Conservation (phyloP, 2,888 invertebrate genomes). For the Augiades crinisus region DNA sequence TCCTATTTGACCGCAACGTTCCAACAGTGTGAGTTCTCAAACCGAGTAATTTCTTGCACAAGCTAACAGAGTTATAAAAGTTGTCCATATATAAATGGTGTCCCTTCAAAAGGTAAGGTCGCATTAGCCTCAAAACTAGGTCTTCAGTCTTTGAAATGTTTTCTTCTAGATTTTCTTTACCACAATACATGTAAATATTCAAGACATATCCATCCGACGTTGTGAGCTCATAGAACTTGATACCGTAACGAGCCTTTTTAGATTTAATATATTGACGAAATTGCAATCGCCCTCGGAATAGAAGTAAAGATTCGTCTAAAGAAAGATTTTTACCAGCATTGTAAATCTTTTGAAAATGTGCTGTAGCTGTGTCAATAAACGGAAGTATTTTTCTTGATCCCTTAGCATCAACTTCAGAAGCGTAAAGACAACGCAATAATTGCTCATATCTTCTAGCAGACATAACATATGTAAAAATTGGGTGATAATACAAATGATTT, state of each 20-base stretch:
- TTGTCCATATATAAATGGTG: slow-evolving; percentile 41
- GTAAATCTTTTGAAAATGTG: slow-evolving; percentile 34
- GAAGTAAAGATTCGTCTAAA: slow-evolving; percentile 36
- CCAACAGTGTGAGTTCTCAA: slow-evolving; percentile 35
- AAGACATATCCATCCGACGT: slow-evolving; percentile 40
- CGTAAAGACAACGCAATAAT: slow-evolving; percentile 35
- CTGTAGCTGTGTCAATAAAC: slow-evolving; percentile 32
- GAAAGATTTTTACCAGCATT: slow-evolving; percentile 33
- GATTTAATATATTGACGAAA: slow-evolving; percentile 39
- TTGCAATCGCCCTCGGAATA: slow-evolving; percentile 35
- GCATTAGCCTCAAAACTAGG: slow-evolving; percentile 36
- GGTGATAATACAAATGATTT: slow-evolving; percentile 34
- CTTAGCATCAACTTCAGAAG: slow-evolving; percentile 33
- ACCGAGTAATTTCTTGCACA: slow-evolving; percentile 34
- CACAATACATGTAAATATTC: slow-evolving; percentile 38
- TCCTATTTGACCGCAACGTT: slow-evolving; percentile 33
- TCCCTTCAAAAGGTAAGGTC: slow-evolving; percentile 39
- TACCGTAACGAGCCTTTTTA: slow-evolving; percentile 40
- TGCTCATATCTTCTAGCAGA: slow-evolving; percentile 34
- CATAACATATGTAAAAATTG: slow-evolving; percentile 34
- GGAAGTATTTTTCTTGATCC: slow-evolving; percentile 31
- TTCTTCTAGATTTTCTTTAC: slow-evolving; percentile 30
- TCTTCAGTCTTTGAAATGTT: slow-evolving; percentile 31
- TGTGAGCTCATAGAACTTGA: slow-evolving; percentile 40
- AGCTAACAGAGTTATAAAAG: slow-evolving; percentile 32